These are phyloP conservation scores for Sitodiplosis mosellana DNA, from an alignment of 1,140 invertebrate genomes.

Conservation along the genomic window DNA sequence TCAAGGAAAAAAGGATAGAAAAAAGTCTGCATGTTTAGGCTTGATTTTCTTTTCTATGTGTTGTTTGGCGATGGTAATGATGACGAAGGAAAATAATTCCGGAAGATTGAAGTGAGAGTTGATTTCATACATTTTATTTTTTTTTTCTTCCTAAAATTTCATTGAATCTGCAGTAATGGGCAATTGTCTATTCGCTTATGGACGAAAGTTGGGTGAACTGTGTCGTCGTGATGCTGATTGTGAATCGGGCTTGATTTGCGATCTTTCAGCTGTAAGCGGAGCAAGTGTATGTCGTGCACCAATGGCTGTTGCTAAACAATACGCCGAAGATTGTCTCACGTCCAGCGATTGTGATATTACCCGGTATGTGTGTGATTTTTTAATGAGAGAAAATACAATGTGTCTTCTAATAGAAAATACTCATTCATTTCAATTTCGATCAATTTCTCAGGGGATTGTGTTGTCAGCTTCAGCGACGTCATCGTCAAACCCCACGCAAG, in stretches of 20 bases:
- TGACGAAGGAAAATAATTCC: too few species aligned
- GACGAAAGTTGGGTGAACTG: slow-evolving; percentile 51
- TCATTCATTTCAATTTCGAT: too few species aligned
- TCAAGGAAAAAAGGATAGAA: too few species aligned
- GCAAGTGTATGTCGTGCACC: slow-evolving; percentile 61
- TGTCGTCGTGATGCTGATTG: slow-evolving; percentile 57
- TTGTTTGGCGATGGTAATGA: too few species aligned
- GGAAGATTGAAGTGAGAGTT: too few species aligned
- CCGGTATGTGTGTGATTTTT: slow-evolving; percentile 18
- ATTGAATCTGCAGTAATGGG: neutral
- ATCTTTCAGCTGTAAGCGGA: slow-evolving; percentile 34
- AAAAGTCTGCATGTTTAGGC: too few species aligned
- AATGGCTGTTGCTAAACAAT: slow-evolving; percentile 53
- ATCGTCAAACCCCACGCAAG: slow-evolving; percentile 65
- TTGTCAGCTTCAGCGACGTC: slow-evolving; percentile 69
- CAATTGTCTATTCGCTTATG: slow-evolving; percentile 45
- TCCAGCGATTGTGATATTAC: slow-evolving; percentile 73
- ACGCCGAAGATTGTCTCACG: slow-evolving; percentile 66
- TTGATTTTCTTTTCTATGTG: too few species aligned
- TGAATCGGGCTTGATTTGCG: slow-evolving; percentile 50
- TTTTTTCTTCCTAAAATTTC: neutral
- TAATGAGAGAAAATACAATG: too few species aligned
- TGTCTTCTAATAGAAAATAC: too few species aligned
- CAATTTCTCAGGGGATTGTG: slow-evolving; percentile 46
- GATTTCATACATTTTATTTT: neutral